phyloP scores from a whole-genome alignment of 2,113 vertebrate species.

The Rallus limicola region DNA sequence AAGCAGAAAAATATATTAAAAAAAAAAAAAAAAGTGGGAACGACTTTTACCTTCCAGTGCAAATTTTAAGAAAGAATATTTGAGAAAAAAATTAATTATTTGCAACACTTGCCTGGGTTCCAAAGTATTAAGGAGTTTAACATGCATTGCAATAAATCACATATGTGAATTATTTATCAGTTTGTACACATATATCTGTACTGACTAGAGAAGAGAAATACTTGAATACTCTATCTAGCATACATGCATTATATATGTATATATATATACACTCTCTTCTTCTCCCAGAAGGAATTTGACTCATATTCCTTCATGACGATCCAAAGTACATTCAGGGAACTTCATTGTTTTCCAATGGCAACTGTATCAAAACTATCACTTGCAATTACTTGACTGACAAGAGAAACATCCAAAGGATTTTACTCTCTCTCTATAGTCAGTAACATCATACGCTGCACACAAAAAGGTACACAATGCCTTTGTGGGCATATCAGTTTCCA shows the following conservation, averaged over 20 bases:
- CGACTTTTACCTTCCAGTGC: not conserved
- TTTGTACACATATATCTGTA: not conserved
- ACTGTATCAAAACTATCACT: not conserved
- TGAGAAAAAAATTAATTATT: not conserved
- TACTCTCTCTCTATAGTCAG: not conserved
- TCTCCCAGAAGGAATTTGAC: not conserved
- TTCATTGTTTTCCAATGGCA: not conserved
- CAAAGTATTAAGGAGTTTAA: not conserved
- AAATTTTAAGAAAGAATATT: not conserved
- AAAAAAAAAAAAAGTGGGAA: not conserved
- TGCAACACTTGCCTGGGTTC: not conserved
- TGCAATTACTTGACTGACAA: not conserved
- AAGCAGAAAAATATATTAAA: not conserved
- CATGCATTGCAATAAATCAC: not conserved
- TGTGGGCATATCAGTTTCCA: slow-evolving; percentile 40
- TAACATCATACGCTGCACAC: not conserved
- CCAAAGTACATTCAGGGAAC: not conserved
- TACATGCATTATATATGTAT: not conserved
- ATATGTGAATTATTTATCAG: not conserved
- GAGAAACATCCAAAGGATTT: not conserved
- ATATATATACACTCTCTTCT: not conserved
- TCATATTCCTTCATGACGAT: not conserved
- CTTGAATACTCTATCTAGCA: not conserved
- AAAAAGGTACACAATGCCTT: slow-evolving; percentile 21
- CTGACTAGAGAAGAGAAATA: not conserved